phyloP scores from a whole-genome alignment of 2,888 invertebrate species.

The Mimas tiliae region DNA sequence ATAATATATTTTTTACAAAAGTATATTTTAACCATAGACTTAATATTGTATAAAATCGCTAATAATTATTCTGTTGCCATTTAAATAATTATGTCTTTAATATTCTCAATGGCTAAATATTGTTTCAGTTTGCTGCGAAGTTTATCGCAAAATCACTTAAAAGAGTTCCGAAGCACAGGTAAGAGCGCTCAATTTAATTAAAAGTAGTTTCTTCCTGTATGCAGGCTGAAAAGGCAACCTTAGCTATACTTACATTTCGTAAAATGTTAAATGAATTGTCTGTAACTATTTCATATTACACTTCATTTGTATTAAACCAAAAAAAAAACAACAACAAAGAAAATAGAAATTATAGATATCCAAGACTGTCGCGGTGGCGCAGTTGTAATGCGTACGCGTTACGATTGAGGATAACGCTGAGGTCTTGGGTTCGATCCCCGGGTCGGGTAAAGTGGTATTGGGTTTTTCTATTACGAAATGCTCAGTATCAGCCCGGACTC shows the following conservation, averaged over 20 bases:
- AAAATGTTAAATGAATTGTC: slow-evolving; percentile 29
- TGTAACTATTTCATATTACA: neutral
- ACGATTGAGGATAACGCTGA: too few species aligned
- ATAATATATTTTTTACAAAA: too few species aligned
- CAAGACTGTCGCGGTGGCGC: too few species aligned
- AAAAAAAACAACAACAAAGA: too few species aligned
- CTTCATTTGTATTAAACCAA: too few species aligned
- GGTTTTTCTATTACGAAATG: too few species aligned
- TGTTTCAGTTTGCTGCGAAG: slow-evolving; percentile 62
- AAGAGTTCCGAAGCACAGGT: slow-evolving; percentile 61
- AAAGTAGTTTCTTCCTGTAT: slow-evolving; percentile 64
- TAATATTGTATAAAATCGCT: neutral
- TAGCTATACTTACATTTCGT: slow-evolving; percentile 39
- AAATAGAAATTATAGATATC: too few species aligned
- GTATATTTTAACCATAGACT: too few species aligned
- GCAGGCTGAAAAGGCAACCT: slow-evolving; percentile 36
- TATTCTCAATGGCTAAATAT: slow-evolving; percentile 58
- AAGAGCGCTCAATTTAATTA: slow-evolving; percentile 66
- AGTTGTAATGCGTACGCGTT: too few species aligned
- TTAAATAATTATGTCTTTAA: slow-evolving; percentile 38
- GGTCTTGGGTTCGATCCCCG: too few species aligned
- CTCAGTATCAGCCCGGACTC: too few species aligned
- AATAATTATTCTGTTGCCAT: slow-evolving; percentile 29
- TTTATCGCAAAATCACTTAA: slow-evolving; percentile 69
- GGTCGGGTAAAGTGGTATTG: too few species aligned